A percentile compares a stretch with the other conserved stretches of the same genome.
Evolutionary conservation across 2,113 vertebrate species (phyloP).

Genomic region (Mesembrinibis cayennensis): DNA sequence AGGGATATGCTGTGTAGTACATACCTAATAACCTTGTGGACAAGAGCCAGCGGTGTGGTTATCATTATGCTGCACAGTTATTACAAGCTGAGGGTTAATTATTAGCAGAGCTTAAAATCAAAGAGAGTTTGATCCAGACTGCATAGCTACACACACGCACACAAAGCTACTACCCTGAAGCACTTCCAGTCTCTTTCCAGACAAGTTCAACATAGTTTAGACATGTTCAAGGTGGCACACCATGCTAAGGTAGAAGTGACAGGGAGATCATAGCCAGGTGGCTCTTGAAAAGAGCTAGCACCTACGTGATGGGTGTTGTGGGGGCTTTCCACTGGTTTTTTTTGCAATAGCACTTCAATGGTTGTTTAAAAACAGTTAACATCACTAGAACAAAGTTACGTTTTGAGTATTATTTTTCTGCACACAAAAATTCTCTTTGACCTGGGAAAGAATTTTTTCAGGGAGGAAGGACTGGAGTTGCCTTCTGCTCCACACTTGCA

Average conservation of each 20-base stretch:
- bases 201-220: not conserved
- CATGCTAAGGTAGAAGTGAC: not conserved
- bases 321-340: not conserved
- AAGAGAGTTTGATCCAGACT: constrained; percentile 15
- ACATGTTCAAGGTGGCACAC: not conserved
- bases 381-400: not conserved
- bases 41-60: not conserved
- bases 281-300: not conserved
- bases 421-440: not conserved
- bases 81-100: constrained; percentile 44
- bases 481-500: not conserved
- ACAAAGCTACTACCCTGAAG: not conserved
- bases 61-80: constrained; percentile 8
- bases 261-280: not conserved
- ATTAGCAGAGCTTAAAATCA: constrained; percentile 51
- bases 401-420: not conserved
- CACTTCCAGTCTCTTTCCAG: not conserved
- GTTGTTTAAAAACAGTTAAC: not conserved
- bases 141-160: not conserved
- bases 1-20: not conserved
- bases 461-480: not conserved
- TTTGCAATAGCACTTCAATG: not conserved
- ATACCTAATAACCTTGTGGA: not conserved
- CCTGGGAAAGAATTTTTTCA: not conserved
- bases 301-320: not conserved